Evolutionary conservation across 1,140 invertebrate species (phyloP).

Genomic region (Drepana arcuata): DNA sequence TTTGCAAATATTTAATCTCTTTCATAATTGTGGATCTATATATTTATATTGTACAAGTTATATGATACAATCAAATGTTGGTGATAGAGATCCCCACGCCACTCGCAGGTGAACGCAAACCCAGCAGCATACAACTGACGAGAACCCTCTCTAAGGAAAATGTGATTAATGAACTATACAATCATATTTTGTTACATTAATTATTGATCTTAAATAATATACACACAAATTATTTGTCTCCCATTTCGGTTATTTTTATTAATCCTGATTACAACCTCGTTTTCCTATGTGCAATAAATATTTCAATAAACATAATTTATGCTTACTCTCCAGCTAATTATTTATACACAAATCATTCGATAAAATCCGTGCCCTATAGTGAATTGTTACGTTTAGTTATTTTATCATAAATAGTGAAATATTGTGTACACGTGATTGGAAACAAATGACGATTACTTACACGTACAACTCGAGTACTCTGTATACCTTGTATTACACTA

Average conservation of each 20-base stretch:
- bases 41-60: slow-evolving; percentile 74
- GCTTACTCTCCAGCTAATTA: slow-evolving; percentile 16
- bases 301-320: slow-evolving; percentile 24
- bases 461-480: too few relatives aligned
- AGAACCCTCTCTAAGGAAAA: slow-evolving; percentile 31
- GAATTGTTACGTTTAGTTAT: slow-evolving; percentile 20
- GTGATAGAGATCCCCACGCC: slow-evolving; percentile 38
- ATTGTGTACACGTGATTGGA: slow-evolving; percentile 1
- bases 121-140: slow-evolving; percentile 40
- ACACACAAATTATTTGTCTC: slow-evolving; percentile 68
- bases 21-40: slow-evolving; percentile 74
- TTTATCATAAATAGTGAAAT: slow-evolving; percentile 3
- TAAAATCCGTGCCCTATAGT: slow-evolving; percentile 31
- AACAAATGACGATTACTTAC: background rate
- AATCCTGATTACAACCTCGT: slow-evolving; percentile 63
- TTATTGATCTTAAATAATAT: slow-evolving; percentile 63
- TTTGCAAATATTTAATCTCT: slow-evolving; percentile 74
- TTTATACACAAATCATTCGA: slow-evolving; percentile 23
- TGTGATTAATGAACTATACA: slow-evolving; percentile 49
- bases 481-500: too few relatives aligned
- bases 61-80: slow-evolving; percentile 69
- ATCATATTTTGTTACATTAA: slow-evolving; percentile 43
- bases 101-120: slow-evolving; percentile 31
- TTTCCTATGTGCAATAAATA: slow-evolving; percentile 62
- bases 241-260: slow-evolving; percentile 43